Evolutionary conservation across 2,888 invertebrate genomes (phyloP), one percentile per base, ranked within the genome.

Genomic region (Calephelis perditalis): DNA sequence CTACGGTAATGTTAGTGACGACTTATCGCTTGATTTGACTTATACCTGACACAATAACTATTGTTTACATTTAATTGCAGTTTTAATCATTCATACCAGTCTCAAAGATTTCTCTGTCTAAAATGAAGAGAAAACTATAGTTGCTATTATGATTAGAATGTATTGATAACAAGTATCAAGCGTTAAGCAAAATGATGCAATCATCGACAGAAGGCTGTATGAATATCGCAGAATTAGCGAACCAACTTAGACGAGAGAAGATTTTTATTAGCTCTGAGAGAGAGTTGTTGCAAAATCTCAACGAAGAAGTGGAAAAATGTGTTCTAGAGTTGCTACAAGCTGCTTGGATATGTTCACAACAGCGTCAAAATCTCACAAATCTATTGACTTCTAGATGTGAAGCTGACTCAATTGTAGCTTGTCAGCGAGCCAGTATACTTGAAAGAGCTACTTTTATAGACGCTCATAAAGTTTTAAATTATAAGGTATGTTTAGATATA

Each of bases 291-390:
- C 94, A 95, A 71, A 92, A 92, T 72, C 88, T 96, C 44, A 96
- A 96, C 79, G 94, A 95, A 77, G 93, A 94, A 73, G 93, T 96
- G 70, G 91, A 91, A 68, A 86, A 84, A 65, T 91, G 87, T 72
- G 90, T 92, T 11, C 75, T 91, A 66, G 91, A 92, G 70, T 81
- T 93, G 66, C 85, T 92, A 66, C 94, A 96, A 82, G 92, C 94
- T 63, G 95, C 97, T 45, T 98, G 98, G 96, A 93, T 97, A 65
- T 95, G 96, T 65, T 94, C 96, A 4, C 96, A 97, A 82, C 97
- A 98, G 83, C 92, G 96, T 68, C 93, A 96, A 67, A 96, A 96
- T 79, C 90, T 96, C 37, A 95, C 96, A 68, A 93, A 94, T 71
- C 84, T 97, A 71, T 93, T 96, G 66, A 92, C 95, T 49, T 93